Evolutionary conservation across 2,888 invertebrate species (phyloP), one percentile per base, ranked within the genome.

Genomic region (Lithophane leautieri): DNA sequence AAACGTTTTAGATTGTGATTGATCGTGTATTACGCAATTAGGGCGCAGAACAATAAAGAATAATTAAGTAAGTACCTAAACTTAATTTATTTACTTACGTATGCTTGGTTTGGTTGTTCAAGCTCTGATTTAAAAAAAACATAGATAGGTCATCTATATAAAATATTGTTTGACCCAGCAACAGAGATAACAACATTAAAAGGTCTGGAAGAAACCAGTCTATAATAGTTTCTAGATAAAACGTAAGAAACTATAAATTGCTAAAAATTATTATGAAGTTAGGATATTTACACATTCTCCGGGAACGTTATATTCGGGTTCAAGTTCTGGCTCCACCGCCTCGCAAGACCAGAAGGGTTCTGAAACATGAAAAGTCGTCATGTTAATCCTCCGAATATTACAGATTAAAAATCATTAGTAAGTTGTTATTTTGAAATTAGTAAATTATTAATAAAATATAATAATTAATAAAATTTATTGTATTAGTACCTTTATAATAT

Each of bases 261-360:
- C 12, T 65, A 19, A 50, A 50, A 34, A 16, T 9, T 6, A 34
- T 12, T 34, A 22, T 28, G 47, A 8, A 19, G 7, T 14, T 19
- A 56, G 16, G 14, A 70, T 67, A 76, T 25, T 70, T 50, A 82
- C 82, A 73, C 73, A 73, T 0, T 73, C 50, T 7, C 50, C 56
- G 16, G 52, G 19, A 0, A 56, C 67, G 0, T 44, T 56, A 8
- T 77, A 81, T 14, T 54, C 56, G 1, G 47, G 22, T 25, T 28
- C 12, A 0, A n/a, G 47, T 4, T 7, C 14, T 0, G 42, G 34
- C 2, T 63, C 61, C 0, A 4, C 19, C 0, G 8, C 6, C 40
- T 78, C 78, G 28, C 73, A 78, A 4, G 72, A 67, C 42, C 78
- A 81, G 4, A 44, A 0, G 54, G 50, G 0, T 0, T 4, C 81